Conservation (phyloP, 2,888 invertebrate genomes). For the Tenodera sinensis region DNA sequence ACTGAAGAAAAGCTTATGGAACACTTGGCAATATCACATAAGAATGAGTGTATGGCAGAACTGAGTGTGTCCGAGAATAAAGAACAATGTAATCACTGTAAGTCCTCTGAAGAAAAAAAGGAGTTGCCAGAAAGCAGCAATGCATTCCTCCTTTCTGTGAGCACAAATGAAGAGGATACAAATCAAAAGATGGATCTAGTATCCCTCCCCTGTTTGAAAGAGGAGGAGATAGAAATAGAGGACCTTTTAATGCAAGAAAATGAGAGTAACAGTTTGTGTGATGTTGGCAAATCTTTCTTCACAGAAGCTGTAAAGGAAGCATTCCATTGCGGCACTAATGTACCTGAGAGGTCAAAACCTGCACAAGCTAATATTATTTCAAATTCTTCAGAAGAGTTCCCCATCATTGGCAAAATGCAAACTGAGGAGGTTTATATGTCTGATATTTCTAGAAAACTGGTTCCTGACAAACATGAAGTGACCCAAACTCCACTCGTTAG, state of each 20-base stretch:
- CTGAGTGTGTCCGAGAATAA: not conserved
- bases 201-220: not conserved
- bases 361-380: not conserved
- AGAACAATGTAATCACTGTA: not conserved
- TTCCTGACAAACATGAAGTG: not conserved
- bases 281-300: no score
- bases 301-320: no score
- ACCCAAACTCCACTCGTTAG: not conserved
- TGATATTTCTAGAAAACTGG: not conserved
- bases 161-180: not conserved
- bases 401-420: not conserved
- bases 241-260: no score
- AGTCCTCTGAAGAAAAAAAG: not conserved
- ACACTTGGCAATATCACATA: conserved; percentile 15
- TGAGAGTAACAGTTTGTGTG: no score
- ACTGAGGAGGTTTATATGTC: not conserved
- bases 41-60: not conserved
- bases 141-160: not conserved
- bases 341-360: not conserved
- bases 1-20: not conserved
- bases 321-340: not conserved
- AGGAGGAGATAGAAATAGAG: no score
- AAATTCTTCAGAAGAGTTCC: not conserved
- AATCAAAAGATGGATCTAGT: not conserved
- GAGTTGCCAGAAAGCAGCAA: not conserved